Base-by-base conservation (phyloP, 2,888 invertebrate species). In the Lysandra bellargus region DNA sequence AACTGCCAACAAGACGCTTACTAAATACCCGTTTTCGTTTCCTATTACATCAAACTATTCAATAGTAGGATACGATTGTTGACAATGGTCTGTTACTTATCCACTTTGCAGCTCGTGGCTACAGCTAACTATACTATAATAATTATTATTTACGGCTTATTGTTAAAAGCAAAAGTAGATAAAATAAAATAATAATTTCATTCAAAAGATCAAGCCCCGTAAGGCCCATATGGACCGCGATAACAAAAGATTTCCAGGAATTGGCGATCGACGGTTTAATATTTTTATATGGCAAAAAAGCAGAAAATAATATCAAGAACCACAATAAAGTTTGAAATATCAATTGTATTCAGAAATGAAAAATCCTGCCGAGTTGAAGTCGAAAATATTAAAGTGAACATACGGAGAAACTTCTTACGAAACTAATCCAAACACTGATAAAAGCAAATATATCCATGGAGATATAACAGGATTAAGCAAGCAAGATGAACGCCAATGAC, bases 21-120 rank as follows among this genome's bases (percentile, higher is more conserved):
- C 79, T 79, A 83, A 82, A 81, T 81, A 80, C 82, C 82, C 76
- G 80, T 79, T 81, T 77, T 69, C 80, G 79, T 80, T 82, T 83
- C 83, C 81, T 81, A 78, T 81, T 82, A 80, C 82, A 80, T 81
- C 79, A 72, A 80, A 78, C 80, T 78, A 81, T 81, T 81, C 80
- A 80, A 80, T 81, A 80, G 60, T 80, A 74, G 76, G 60, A 78
- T 80, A 78, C 44, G 14, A 53, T 6, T 30, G 49, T 53, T 33
- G 76, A 76, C 76, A 76, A 76, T 76, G 12, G 53, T 44, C 4
- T 74, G 6, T n/a, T 37, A 69, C 69, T 64, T 69, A 69, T 69
- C 14, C 14, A 69, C 69, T 37, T 69, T 69, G 14, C 33, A 33
- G 69, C 33, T 69, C 69, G 33, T 17, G 33, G 33, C 14, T 12